These are phyloP conservation scores for Euspilapteryx auroguttella DNA, from an alignment of 2,888 invertebrate genomes.

Conservation along the genomic window DNA sequence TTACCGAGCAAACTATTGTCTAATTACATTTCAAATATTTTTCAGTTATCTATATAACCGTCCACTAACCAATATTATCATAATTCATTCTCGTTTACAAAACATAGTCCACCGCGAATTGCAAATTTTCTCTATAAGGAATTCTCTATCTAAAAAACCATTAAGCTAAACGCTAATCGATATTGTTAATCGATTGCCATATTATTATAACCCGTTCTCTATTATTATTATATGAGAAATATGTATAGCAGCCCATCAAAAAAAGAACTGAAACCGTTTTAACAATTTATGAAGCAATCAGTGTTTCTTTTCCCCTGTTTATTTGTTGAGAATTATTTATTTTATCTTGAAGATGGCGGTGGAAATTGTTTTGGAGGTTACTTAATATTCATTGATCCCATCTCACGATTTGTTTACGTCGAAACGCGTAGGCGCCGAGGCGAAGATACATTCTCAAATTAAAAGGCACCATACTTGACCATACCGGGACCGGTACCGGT, in stretches of 20 bases:
- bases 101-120: no score
- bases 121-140: no score
- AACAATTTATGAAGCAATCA: slow-evolving; percentile 55
- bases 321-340: slow-evolving; percentile 42
- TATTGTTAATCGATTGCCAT: slow-evolving; percentile 2
- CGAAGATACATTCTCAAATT: slow-evolving; percentile 27
- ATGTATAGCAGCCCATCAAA: background rate
- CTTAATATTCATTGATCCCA: slow-evolving; percentile 54
- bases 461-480: slow-evolving; percentile 19
- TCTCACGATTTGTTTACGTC: slow-evolving; percentile 48
- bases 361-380: slow-evolving; percentile 43
- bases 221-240: background rate
- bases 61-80: no score
- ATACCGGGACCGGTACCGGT: slow-evolving; percentile 3
- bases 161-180: background rate
- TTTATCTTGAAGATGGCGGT: slow-evolving; percentile 32
- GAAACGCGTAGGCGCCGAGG: slow-evolving; percentile 27
- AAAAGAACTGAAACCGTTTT: slow-evolving; percentile 19
- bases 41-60: no score
- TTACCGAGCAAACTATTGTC: no score
- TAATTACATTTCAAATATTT: no score
- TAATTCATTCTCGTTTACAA: no score
- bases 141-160: background rate
- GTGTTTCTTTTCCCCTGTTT: slow-evolving; percentile 36
- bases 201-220: slow-evolving; percentile 1